Evolutionary conservation across 2,113 vertebrate genomes (phyloP).

Genomic region (Halichoeres trimaculatus): DNA sequence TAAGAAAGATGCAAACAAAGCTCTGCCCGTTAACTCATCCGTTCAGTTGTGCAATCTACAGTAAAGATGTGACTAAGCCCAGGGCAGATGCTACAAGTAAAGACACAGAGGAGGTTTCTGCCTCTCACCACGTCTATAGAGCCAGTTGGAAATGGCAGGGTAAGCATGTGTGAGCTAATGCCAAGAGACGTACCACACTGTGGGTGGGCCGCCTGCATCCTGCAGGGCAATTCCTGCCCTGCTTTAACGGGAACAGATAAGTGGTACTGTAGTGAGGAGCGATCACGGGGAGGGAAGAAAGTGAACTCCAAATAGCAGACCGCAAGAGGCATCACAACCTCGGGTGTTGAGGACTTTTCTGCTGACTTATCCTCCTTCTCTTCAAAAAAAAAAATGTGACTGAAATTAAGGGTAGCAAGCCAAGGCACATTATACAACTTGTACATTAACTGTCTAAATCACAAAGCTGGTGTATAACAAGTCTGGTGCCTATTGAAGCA

Average conservation of each 20-base stretch:
- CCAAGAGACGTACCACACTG: slow-evolving; percentile 70
- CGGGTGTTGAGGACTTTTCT: slow-evolving; percentile 44
- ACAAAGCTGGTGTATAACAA: not conserved
- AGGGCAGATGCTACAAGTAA: slow-evolving; percentile 63
- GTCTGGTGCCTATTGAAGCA: too few species aligned
- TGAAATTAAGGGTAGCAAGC: slow-evolving; percentile 30
- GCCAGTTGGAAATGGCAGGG: slow-evolving; percentile 60
- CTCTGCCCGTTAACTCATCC: slow-evolving; percentile 26
- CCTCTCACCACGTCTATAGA: slow-evolving; percentile 48
- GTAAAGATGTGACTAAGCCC: slow-evolving; percentile 24
- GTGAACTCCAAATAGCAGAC: slow-evolving; percentile 56
- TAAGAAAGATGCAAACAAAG: not conserved
- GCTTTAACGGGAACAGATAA: slow-evolving; percentile 80
- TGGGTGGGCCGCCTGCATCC: slow-evolving; percentile 78
- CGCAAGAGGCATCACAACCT: slow-evolving; percentile 42
- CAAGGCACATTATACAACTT: slow-evolving; percentile 25
- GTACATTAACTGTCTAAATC: slow-evolving; percentile 30
- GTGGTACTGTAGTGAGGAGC: slow-evolving; percentile 71
- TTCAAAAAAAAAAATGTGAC: slow-evolving; percentile 13
- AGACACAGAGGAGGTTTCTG: slow-evolving; percentile 37
- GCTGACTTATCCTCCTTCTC: slow-evolving; percentile 54
- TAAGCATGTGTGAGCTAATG: slow-evolving; percentile 58
- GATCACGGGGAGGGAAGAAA: slow-evolving; percentile 48
- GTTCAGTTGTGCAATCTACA: slow-evolving; percentile 13
- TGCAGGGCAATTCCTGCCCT: slow-evolving; percentile 76